These are phyloP conservation scores for Neosilurus mollespiculum DNA, from an alignment of 2,797 vertebrate species.

Conservation along the genomic window DNA sequence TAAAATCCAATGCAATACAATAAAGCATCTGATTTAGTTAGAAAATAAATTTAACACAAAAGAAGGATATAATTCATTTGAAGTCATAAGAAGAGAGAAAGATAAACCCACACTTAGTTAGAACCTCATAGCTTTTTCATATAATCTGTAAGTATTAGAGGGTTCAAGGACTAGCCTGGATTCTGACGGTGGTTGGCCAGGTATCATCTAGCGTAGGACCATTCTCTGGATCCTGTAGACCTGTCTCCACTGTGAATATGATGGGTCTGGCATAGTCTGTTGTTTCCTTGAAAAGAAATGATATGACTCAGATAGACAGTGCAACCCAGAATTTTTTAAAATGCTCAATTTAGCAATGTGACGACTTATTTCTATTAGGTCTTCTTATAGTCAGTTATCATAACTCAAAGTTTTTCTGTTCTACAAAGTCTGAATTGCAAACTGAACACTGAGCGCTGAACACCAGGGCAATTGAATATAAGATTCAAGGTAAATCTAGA, in stretches of 20 bases:
- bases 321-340: background rate
- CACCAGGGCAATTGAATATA: background rate
- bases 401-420: background rate
- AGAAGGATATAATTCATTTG: background rate
- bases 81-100: background rate
- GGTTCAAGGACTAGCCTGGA: conserved; percentile 70
- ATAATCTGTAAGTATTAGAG: background rate
- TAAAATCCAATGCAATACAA: background rate
- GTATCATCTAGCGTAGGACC: conserved; percentile 85
- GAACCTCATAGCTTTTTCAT: background rate
- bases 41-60: background rate
- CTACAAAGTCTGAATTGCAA: background rate
- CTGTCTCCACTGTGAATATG: conserved; percentile 82
- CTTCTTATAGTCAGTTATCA: background rate
- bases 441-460: background rate
- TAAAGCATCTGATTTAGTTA: background rate
- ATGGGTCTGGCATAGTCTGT: conserved; percentile 93
- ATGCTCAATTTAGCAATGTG: background rate
- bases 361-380: background rate
- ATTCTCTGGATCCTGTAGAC: conserved; percentile 72
- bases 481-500: background rate
- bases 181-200: conserved; percentile 86
- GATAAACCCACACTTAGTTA: background rate
- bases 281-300: conserved; percentile 80
- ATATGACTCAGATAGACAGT: conserved; percentile 10